Evolutionary conservation across 2,797 vertebrate genomes (phyloP).

Genomic region (Mionectes olivaceus): DNA sequence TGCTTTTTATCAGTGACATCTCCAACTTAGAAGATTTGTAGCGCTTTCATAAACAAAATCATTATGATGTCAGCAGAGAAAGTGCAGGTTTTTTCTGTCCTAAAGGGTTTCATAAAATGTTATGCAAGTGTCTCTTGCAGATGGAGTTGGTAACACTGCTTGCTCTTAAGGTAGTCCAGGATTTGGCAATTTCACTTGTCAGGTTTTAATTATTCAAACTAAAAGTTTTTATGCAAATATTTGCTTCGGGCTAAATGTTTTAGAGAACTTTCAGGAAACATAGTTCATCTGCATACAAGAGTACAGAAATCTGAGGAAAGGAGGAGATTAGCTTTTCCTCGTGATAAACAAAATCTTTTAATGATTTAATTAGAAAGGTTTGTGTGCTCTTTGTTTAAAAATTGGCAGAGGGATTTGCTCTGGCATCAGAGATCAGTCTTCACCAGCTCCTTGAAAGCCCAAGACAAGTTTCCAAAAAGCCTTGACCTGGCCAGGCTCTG

Average conservation of each 20-base stretch:
- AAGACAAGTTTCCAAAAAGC: background rate
- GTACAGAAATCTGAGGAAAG: background rate
- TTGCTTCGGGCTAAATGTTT: constrained; percentile 46
- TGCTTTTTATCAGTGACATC: constrained; percentile 10
- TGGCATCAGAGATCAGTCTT: background rate
- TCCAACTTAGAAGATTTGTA: constrained; percentile 6
- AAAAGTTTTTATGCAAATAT: constrained; percentile 46
- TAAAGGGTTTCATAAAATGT: constrained; percentile 26
- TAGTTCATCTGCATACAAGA: background rate
- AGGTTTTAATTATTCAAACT: constrained; percentile 55
- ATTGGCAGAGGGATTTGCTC: background rate
- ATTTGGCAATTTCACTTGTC: constrained; percentile 35
- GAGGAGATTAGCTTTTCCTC: background rate
- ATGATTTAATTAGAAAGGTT: background rate
- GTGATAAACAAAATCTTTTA: background rate
- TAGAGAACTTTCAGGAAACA: constrained; percentile 16
- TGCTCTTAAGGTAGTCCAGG: constrained; percentile 45
- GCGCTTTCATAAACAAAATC: background rate
- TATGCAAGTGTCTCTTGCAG: constrained; percentile 34
- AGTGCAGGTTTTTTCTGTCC: constrained; percentile 6
- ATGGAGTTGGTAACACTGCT: constrained; percentile 11
- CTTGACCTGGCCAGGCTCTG: fast-evolving
- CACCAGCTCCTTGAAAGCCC: background rate
- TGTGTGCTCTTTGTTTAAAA: background rate
- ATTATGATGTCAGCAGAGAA: constrained; percentile 36